These are phyloP conservation scores for Perdix hodgsoniae DNA, from an alignment of 2,797 vertebrate genomes.

Conservation along the genomic window DNA sequence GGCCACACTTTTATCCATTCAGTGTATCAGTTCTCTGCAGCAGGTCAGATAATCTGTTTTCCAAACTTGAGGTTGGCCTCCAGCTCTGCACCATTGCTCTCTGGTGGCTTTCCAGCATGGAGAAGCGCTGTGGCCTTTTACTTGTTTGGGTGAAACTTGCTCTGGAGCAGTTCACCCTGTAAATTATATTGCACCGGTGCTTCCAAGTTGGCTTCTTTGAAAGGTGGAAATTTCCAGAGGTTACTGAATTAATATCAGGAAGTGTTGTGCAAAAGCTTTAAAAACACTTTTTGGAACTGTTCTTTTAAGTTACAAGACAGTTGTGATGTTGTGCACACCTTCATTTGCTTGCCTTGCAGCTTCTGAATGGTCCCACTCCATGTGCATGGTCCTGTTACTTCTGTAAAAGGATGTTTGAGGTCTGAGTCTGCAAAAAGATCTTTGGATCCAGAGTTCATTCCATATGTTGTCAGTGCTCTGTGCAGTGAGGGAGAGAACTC, in stretches of 20 bases:
- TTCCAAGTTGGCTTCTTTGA: neutral
- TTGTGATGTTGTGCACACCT: neutral
- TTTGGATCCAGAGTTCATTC: neutral
- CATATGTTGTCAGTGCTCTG: neutral
- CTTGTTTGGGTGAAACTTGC: rapidly evolving
- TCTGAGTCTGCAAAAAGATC: neutral
- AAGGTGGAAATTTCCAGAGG: neutral
- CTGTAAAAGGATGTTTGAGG: neutral
- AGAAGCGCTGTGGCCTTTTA: neutral
- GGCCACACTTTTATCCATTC: neutral
- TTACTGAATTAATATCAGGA: neutral
- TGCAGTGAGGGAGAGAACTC: neutral
- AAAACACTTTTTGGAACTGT: neutral
- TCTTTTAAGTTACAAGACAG: neutral
- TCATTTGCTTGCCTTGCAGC: neutral
- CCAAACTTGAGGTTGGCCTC: neutral
- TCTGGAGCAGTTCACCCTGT: neutral
- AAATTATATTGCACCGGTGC: rapidly evolving
- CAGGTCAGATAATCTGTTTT: neutral
- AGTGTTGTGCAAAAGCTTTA: neutral
- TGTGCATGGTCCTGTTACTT: neutral
- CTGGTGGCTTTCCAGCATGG: too few relatives aligned
- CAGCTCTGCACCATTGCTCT: neutral
- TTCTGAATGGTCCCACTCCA: neutral
- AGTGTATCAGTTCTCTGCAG: neutral